phyloP scores from a whole-genome alignment of 2,113 vertebrate species.

The Chaetodon auriga region DNA sequence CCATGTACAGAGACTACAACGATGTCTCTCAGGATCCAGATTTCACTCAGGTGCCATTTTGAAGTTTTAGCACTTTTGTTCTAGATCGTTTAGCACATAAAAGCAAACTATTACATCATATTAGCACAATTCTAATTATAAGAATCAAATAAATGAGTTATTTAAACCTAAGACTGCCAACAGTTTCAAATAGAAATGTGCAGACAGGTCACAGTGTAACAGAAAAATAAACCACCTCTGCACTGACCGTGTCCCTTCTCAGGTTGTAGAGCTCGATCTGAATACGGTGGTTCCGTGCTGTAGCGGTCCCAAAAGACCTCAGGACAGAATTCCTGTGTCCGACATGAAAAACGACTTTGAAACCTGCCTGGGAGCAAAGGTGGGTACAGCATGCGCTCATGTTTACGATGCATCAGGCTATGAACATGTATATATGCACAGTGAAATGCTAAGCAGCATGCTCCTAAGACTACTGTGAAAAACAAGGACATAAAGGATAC shows the following conservation, averaged over 20 bases:
- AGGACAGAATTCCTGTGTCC: conserved; percentile 92
- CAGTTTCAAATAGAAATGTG: neutral
- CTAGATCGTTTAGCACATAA: neutral
- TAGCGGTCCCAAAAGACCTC: conserved; percentile 97
- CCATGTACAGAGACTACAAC: conserved; percentile 93
- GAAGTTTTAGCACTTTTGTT: neutral
- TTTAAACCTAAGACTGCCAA: neutral
- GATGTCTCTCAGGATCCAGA: conserved; percentile 90
- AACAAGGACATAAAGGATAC: neutral
- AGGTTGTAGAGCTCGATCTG: conserved; percentile 88
- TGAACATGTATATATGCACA: no score
- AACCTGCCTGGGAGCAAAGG: conserved; percentile 91
- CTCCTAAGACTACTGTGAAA: neutral
- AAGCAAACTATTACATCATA: no score
- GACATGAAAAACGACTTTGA: conserved; percentile 96
- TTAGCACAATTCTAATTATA: no score
- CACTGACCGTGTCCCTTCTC: neutral
- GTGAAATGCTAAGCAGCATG: no score
- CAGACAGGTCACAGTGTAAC: neutral
- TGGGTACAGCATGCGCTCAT: accelerated
- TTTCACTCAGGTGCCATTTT: conserved; percentile 89
- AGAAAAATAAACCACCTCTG: neutral
- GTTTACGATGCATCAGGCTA: neutral
- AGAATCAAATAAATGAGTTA: neutral
- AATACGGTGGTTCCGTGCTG: conserved; percentile 93